Evolutionary conservation across 2,113 vertebrate genomes (phyloP).

Genomic region (Hyperopisus bebe): DNA sequence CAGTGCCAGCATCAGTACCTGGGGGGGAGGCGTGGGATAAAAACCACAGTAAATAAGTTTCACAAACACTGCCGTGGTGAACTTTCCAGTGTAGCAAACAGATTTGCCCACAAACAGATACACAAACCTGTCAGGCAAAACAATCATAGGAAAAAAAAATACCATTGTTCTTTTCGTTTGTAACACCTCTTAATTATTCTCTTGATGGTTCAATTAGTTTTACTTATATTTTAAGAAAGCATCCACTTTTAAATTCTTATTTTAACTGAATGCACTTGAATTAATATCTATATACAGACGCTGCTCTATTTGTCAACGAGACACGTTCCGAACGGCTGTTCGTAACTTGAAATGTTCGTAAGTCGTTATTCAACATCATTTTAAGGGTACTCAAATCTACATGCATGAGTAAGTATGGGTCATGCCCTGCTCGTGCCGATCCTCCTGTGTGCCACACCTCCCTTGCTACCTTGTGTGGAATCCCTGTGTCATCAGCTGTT

Average conservation of each 20-base stretch:
- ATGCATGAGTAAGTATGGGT: too few species aligned
- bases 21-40: conserved; percentile 15
- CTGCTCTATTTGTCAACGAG: too few species aligned
- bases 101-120: neutral
- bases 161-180: neutral
- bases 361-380: too few species aligned
- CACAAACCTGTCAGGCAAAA: neutral
- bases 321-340: too few species aligned
- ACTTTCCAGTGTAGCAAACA: neutral
- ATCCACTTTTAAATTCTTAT: neutral
- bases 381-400: too few species aligned
- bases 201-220: neutral
- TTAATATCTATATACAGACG: neutral
- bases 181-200: neutral
- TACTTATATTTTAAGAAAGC: neutral
- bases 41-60: neutral
- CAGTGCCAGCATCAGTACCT: conserved; percentile 90
- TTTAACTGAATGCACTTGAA: neutral
- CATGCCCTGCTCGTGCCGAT: too few species aligned
- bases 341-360: too few species aligned
- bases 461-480: too few species aligned
- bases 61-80: too few species aligned
- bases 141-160: neutral
- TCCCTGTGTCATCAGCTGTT: too few species aligned
- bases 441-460: too few species aligned